A percentile compares a stretch with the other conserved stretches of the same genome.
These are phyloP conservation scores for Periphyllus acericola DNA, from an alignment of 2,888 invertebrate species.

Conservation along the genomic window DNA sequence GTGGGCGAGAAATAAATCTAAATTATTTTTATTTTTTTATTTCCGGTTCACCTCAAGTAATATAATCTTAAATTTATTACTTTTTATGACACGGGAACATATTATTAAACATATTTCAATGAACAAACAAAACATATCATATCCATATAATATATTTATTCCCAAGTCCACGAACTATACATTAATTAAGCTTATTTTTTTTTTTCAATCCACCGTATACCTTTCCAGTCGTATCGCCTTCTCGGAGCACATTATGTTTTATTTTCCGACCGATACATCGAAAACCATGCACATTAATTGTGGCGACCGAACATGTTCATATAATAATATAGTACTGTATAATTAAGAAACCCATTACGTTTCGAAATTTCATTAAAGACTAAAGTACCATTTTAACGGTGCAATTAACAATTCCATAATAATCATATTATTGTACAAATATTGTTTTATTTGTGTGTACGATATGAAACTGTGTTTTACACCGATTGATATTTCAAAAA, in stretches of 20 bases:
- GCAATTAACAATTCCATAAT: no score
- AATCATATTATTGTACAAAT: no score
- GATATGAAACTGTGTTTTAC: no score
- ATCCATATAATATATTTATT: neutral
- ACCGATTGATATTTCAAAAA: no score
- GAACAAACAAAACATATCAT: neutral
- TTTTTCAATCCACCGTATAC: neutral
- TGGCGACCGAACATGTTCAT: neutral
- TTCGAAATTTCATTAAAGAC: neutral
- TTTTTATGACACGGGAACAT: neutral
- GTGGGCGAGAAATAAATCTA: neutral
- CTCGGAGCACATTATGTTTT: neutral
- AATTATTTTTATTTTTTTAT: neutral
- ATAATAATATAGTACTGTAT: neutral
- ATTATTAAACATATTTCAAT: neutral
- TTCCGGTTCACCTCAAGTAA: neutral
- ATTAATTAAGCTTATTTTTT: neutral
- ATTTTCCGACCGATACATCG: neutral
- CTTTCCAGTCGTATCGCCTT: neutral
- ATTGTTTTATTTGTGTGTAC: no score
- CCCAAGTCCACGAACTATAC: neutral
- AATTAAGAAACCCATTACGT: neutral
- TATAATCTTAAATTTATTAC: constrained; percentile 2
- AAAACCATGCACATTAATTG: neutral
- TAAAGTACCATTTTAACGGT: no score